phyloP scores from a whole-genome alignment of 2,888 invertebrate genomes.

The Habroteleia sp. region DNA sequence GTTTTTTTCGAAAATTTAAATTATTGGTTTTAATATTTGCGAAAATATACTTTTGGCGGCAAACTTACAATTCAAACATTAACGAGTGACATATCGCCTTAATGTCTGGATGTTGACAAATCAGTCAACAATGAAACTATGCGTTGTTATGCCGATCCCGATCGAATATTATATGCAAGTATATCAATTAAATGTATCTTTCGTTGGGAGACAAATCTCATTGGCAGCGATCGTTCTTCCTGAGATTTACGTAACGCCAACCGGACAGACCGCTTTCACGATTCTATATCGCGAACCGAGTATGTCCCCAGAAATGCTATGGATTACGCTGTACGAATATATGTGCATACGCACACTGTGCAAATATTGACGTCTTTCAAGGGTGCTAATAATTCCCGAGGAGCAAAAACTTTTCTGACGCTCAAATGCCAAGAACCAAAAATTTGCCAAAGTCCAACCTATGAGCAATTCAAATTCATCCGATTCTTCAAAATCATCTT shows the following conservation, averaged over 20 bases:
- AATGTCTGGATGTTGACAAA: no score
- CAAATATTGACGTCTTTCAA: conserved; percentile 18
- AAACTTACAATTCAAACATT: no score
- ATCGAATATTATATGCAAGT: conserved; percentile 22
- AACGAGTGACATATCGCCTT: no score
- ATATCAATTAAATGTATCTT: conserved; percentile 62
- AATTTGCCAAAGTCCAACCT: no score
- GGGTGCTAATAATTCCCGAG: conserved; percentile 1
- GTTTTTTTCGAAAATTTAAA: no score
- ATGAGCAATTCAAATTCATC: no score
- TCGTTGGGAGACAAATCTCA: conserved; percentile 65
- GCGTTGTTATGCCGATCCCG: conserved; percentile 1
- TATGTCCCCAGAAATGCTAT: conserved; percentile 48
- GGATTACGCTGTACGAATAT: conserved; percentile 31
- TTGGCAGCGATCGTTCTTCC: conserved; percentile 70
- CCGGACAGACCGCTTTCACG: conserved; percentile 77
- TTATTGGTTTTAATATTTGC: no score
- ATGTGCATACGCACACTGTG: background rate
- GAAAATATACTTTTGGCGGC: no score
- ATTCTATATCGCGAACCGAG: conserved; percentile 60
- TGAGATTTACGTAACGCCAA: conserved; percentile 75
- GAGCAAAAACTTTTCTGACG: background rate
- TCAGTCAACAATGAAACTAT: no score
- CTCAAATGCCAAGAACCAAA: no score
- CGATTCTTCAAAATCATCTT: no score